Evolutionary conservation across 2,888 invertebrate genomes (phyloP).

Genomic region (Ichneumoninae sp.): DNA sequence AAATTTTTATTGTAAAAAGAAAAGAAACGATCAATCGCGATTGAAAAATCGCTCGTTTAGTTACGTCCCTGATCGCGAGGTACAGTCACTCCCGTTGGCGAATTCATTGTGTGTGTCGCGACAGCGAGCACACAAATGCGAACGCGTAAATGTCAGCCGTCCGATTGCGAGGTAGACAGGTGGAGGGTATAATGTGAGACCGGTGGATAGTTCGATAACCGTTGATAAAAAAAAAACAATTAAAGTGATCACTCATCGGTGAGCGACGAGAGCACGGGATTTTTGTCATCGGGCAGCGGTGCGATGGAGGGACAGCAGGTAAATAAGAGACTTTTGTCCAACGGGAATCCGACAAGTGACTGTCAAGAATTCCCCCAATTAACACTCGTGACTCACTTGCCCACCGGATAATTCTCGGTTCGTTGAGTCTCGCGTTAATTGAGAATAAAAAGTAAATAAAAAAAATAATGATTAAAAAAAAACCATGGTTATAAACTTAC

Average conservation of each 20-base stretch:
- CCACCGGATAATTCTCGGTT: constrained; percentile 19
- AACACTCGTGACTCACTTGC: constrained; percentile 65
- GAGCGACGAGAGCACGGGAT: neutral
- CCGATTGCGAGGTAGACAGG: constrained; percentile 59
- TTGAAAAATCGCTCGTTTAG: neutral
- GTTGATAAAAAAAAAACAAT: constrained; percentile 29
- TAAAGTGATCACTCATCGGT: constrained; percentile 5
- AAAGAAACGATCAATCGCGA: too few relatives aligned
- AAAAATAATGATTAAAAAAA: neutral
- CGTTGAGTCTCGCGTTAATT: constrained; percentile 2
- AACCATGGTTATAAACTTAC: constrained; percentile 76
- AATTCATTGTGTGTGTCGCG: neutral
- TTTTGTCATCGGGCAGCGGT: neutral
- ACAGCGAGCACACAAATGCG: constrained; percentile 48
- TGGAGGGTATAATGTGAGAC: constrained; percentile 63
- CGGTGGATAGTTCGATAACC: constrained; percentile 48
- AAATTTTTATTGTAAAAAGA: too few relatives aligned
- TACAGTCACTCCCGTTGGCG: constrained; percentile 15
- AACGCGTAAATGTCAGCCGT: constrained; percentile 65
- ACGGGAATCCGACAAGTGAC: constrained; percentile 56
- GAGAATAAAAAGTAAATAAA: constrained; percentile 14
- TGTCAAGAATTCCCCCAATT: constrained; percentile 54
- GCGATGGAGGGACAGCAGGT: constrained; percentile 78
- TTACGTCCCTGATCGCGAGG: neutral
- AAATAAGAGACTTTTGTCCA: constrained; percentile 45